Evolutionary conservation across 2,797 vertebrate genomes (phyloP), one percentile per base, ranked within the genome.

Genomic region (Miichthys miiuy): DNA sequence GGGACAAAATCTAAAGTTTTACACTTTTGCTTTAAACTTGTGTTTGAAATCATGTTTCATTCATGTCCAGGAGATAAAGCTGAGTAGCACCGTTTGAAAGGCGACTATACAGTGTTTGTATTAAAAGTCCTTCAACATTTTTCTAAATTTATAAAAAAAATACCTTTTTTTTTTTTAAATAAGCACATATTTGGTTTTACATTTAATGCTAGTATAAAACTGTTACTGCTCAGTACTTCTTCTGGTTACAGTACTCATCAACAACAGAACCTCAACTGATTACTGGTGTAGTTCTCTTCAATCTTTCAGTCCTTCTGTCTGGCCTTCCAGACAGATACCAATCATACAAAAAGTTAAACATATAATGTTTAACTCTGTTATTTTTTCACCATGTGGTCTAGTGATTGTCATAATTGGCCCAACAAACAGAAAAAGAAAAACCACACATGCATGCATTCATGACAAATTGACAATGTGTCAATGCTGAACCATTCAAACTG

Each of bases 1-100:
- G 66, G 52, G 42, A 72, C 46, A 57, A 51, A 69, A 72, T 48
- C 21, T 14, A 44, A 50, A 56, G 50, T 77, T 79, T 77, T 21
- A 67, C 42, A 65, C 6, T 67, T 18, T 25, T 57, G 66, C 67
- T 52, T 46, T 56, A 57, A 57, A 67, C 13, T 75, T 41, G 44
- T 54, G 10, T 25, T 60, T 81, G 16, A 68, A 13, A 62, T 8
- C 42, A 58, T n/a, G 10, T 57, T 74, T 72, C 8, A 48, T 61
- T 85, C n/a, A 52, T 25, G 13, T 27, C 0, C 11, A 21, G 18
- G 27, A 52, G 6, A 47, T 38, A 18, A 51, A 48, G 30, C 2
- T 23, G 12, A 27, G 8, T 13, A 51, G 44, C 57, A 27, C 4
- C 48, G 38, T n/a, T 55, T 41, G 17, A 68, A 51, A 55, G n/a